Percentiles rank a stretch among this genome's conserved stretches.
phyloP scores from a whole-genome alignment of 2,888 invertebrate genomes.

The Mesopsocus fuscifrons region DNA sequence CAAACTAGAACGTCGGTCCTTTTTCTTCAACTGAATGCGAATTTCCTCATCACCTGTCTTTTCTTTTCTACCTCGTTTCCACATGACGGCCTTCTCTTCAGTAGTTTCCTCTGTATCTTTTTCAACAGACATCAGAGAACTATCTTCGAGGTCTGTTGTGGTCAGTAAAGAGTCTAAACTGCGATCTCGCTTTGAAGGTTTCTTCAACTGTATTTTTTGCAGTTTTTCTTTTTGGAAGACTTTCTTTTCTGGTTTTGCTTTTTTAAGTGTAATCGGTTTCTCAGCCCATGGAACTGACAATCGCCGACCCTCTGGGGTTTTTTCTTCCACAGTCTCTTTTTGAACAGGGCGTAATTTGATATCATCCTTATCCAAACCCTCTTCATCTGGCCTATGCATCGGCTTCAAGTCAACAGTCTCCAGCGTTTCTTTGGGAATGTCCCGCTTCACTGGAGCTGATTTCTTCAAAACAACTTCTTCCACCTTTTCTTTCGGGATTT shows the following conservation, averaged over 20 bases:
- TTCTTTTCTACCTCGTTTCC: conserved; percentile 12
- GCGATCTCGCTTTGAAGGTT: conserved; percentile 18
- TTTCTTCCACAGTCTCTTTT: conserved; percentile 4
- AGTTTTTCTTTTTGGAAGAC: conserved; percentile 25
- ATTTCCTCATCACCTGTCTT: conserved; percentile 8
- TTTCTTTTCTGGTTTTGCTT: conserved; percentile 20
- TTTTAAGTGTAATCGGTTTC: conserved; percentile 22
- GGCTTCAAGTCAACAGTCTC: conserved; percentile 33
- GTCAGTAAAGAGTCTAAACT: conserved; percentile 6
- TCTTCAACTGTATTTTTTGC: conserved; percentile 33
- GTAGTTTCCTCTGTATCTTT: conserved; percentile 13
- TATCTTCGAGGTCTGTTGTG: conserved; percentile 11
- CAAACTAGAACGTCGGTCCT: conserved; percentile 1
- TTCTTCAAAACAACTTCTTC: conserved; percentile 25
- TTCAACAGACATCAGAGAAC: conserved; percentile 3
- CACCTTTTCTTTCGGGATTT: conserved; percentile 19
- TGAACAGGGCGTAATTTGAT: conserved; percentile 14
- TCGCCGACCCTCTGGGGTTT: conserved; percentile 14
- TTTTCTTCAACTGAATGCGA: conserved; percentile 6
- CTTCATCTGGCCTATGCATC: conserved; percentile 11
- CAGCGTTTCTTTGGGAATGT: conserved; percentile 24
- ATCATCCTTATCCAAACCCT: conserved; percentile 12
- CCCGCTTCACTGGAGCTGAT: conserved; percentile 24
- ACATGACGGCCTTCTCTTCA: conserved; percentile 12
- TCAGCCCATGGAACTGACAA: conserved; percentile 22